Evolutionary conservation across 2,113 vertebrate genomes (phyloP).

Genomic region (Ictalurus furcatus): DNA sequence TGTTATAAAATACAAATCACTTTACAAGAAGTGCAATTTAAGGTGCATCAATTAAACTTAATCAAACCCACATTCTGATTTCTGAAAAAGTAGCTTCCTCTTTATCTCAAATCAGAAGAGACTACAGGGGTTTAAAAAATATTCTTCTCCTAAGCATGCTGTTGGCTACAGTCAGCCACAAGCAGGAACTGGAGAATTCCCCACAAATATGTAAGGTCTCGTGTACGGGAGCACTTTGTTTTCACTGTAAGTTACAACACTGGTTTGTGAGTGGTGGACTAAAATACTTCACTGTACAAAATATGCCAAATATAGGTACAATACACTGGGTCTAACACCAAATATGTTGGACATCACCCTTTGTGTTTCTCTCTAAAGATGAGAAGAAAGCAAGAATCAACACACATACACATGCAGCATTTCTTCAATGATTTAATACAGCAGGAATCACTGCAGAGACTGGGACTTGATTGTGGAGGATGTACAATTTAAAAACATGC

Average conservation of each 20-base stretch:
- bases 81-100: not conserved
- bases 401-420: not conserved
- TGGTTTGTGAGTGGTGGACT: not conserved
- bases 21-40: not conserved
- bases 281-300: not conserved
- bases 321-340: not conserved
- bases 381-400: not conserved
- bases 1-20: not conserved
- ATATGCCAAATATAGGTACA: not conserved
- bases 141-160: not conserved
- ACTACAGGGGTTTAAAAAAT: not conserved
- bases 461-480: not conserved
- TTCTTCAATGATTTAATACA: not conserved
- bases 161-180: not conserved
- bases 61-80: too few relatives aligned
- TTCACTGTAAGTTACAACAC: not conserved
- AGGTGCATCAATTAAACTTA: too few relatives aligned
- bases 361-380: not conserved
- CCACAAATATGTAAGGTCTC: not conserved
- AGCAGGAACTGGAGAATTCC: not conserved
- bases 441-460: not conserved
- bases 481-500: not conserved
- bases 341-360: not conserved
- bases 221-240: not conserved
- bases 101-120: not conserved